Evolutionary conservation across 2,888 invertebrate genomes (phyloP), one percentile per base, ranked within the genome.

Genomic region (Macrosoma leucophasiata): DNA sequence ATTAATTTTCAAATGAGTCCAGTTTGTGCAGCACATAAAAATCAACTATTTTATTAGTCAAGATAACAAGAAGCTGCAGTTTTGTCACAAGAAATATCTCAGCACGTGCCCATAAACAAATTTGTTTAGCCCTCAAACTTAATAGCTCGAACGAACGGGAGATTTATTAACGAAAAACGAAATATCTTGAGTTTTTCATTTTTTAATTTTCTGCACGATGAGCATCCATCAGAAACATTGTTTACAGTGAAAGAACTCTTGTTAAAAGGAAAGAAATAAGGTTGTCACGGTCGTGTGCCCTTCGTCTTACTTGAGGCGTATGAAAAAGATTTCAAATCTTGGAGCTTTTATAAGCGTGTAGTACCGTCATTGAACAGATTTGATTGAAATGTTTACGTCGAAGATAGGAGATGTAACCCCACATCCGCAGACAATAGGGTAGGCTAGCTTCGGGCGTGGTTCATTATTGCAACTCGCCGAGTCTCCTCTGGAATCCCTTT

Each of bases 201-300:
- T 72, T 72, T 70, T 73, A 71, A 77, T 75, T 74, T 76, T 75
- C 74, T 67, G 67, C 69, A 60, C 57, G 68, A 65, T 70, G 62
- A 60, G 50, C 68, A 66, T 61, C 59, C 63, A 65, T 71, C 65
- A 58, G 55, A 50, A 63, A 58, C 68, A 69, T 42, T 67, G 69
- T 68, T 69, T 66, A 55, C 60, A 53, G 54, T 52, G 50, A 57
- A 59, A 63, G 65, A 52, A 52, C 26, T 55, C 58, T 58, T 62
- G 64, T 66, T 66, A 62, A 58, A 59, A 56, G 59, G 43, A 52
- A 46, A 51, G 50, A 55, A 68, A 65, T 57, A 58, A 61, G 59
- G 56, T 62, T 63, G 62, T 63, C 62, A 59, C 55, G 56, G 56
- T n/a, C n/a, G n/a, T n/a, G n/a, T n/a, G n/a, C n/a, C n/a, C n/a